A percentile compares a stretch with the other conserved stretches of the same genome.
phyloP scores from a whole-genome alignment of 2,797 vertebrate genomes.

The Sardinella longiceps region DNA sequence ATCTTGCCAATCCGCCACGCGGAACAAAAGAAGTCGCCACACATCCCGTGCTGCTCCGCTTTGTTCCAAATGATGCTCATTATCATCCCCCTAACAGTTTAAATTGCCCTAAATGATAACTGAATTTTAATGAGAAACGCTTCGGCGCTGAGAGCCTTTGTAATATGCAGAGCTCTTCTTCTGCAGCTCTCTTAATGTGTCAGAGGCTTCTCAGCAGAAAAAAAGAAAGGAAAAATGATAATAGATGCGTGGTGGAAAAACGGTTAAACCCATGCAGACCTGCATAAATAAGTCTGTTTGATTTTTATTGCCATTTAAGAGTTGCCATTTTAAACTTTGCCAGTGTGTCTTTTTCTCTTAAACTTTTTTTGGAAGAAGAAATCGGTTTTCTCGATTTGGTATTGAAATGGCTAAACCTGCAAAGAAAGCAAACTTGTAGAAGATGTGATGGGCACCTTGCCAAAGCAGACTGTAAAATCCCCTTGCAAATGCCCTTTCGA shows the following conservation, averaged over 20 bases:
- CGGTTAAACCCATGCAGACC: conserved; percentile 11
- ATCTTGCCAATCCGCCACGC: conserved; percentile 72
- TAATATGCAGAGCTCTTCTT: conserved; percentile 19
- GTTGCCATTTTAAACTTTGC: background rate
- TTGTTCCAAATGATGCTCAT: conserved; percentile 63
- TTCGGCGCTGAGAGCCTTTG: conserved; percentile 14
- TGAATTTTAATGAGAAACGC: conserved; percentile 71
- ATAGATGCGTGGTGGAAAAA: conserved; percentile 14
- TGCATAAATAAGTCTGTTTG: conserved; percentile 25
- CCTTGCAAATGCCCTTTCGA: conserved; percentile 69
- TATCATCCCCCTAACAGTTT: conserved; percentile 69
- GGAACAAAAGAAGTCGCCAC: conserved; percentile 74
- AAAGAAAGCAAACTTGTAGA: conserved; percentile 52
- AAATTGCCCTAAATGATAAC: conserved; percentile 66
- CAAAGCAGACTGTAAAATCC: conserved; percentile 64
- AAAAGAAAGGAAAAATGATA: conserved; percentile 5
- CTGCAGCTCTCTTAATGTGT: conserved; percentile 13
- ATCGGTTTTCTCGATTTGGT: background rate
- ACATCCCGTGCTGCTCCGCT: conserved; percentile 62
- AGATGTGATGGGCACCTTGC: conserved; percentile 67
- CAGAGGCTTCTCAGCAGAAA: background rate
- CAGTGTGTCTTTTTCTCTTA: background rate
- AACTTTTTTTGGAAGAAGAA: background rate
- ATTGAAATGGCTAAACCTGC: conserved; percentile 40
- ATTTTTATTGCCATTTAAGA: conserved; percentile 12